These are phyloP conservation scores for Drosophila merina DNA, from an alignment of 2,888 invertebrate species.

Conservation along the genomic window DNA sequence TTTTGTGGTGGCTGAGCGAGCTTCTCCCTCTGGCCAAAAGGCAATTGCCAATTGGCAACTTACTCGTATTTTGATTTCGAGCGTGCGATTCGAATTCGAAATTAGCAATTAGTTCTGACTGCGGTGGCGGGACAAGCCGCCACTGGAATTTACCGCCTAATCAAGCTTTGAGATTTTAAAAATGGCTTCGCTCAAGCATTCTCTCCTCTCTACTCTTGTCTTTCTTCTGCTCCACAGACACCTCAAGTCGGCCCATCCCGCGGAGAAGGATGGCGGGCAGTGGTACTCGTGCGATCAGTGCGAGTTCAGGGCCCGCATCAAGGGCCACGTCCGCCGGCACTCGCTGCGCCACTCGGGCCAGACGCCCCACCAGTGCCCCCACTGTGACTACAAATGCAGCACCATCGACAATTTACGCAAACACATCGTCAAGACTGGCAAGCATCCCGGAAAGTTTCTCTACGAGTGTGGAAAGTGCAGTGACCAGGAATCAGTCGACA, in stretches of 20 bases:
- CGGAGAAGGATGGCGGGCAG: slow-evolving; percentile 81
- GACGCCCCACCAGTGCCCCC: slow-evolving; percentile 93
- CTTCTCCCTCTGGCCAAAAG: slow-evolving; percentile 40
- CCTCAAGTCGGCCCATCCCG: slow-evolving; percentile 68
- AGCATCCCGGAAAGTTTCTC: slow-evolving; percentile 90
- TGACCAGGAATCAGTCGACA: slow-evolving; percentile 10
- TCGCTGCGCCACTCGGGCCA: slow-evolving; percentile 89
- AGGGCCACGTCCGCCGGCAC: slow-evolving; percentile 91
- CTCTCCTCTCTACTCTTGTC: slow-evolving; percentile 29
- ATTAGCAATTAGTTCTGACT: slow-evolving; percentile 71
- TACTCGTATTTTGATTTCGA: slow-evolving; percentile 61
- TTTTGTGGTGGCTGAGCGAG: slow-evolving; percentile 28
- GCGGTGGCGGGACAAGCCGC: slow-evolving; percentile 52
- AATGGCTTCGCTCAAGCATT: slow-evolving; percentile 50
- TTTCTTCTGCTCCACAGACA: slow-evolving; percentile 68
- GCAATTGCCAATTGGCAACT: slow-evolving; percentile 60
- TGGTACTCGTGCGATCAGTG: slow-evolving; percentile 88
- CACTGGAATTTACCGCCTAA: slow-evolving; percentile 73
- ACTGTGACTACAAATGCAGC: slow-evolving; percentile 91
- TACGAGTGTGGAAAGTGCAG: slow-evolving; percentile 88
- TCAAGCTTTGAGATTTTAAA: slow-evolving; percentile 69
- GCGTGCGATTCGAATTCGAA: slow-evolving; percentile 74
- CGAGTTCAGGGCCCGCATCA: slow-evolving; percentile 87
- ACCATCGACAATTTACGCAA: slow-evolving; percentile 94
- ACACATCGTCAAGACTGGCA: slow-evolving; percentile 91